phyloP scores from a whole-genome alignment of 1,140 invertebrate species.

The Apolygus lucorum region DNA sequence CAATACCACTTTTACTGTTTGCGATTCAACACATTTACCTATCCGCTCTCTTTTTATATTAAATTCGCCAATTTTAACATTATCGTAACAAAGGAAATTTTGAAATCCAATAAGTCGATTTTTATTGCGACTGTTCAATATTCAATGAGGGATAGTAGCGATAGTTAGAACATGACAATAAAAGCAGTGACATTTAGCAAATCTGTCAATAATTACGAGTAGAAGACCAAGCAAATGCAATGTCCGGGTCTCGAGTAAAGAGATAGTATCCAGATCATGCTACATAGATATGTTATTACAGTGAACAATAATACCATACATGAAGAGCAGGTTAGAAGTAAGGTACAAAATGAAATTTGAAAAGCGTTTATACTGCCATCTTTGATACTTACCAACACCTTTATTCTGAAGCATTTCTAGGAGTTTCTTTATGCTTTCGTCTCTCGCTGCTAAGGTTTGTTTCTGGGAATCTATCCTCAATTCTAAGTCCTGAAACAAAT shows the following conservation, averaged over 20 bases:
- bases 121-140: too few relatives aligned
- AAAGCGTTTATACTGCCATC: too few relatives aligned
- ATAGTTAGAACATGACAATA: neutral
- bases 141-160: too few relatives aligned
- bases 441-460: conserved; percentile 87
- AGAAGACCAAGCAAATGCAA: neutral
- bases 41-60: too few relatives aligned
- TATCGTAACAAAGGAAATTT: too few relatives aligned
- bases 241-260: neutral
- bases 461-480: conserved; percentile 95
- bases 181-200: neutral
- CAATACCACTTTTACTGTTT: too few relatives aligned
- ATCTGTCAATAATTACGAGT: too few relatives aligned
- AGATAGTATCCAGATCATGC: neutral
- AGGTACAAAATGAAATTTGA: too few relatives aligned
- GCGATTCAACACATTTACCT: too few relatives aligned
- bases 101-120: too few relatives aligned
- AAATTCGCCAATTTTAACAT: too few relatives aligned
- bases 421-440: conserved; percentile 97
- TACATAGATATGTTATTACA: neutral
- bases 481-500: conserved; percentile 68
- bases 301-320: neutral
- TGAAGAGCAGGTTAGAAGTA: neutral
- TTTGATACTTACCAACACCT: conserved; percentile 72
- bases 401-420: conserved; percentile 97